Conservation (phyloP, 2,888 invertebrate genomes). For the Subacronicta megacephala region DNA sequence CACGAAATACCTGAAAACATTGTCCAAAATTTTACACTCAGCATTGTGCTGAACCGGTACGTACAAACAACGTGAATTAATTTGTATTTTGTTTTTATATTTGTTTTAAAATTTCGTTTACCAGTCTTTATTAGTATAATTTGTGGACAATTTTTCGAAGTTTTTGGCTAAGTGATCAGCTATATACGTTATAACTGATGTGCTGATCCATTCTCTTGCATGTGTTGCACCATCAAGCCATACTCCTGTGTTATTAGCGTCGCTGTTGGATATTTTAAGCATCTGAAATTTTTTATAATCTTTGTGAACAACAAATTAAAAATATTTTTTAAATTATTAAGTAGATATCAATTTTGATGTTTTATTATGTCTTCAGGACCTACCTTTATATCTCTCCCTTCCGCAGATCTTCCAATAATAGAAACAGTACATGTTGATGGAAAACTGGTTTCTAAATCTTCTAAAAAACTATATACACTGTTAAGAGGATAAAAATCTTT, state of each 20-base stretch:
- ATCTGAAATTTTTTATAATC: slow-evolving; percentile 71
- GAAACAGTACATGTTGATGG: slow-evolving; percentile 93
- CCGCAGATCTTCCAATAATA: slow-evolving; percentile 93
- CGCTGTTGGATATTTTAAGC: slow-evolving; percentile 93
- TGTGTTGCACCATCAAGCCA: slow-evolving; percentile 96
- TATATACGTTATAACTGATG: slow-evolving; percentile 93
- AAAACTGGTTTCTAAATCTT: slow-evolving; percentile 92
- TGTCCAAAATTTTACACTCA: not conserved
- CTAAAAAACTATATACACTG: slow-evolving; percentile 92
- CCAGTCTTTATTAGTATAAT: slow-evolving; percentile 95
- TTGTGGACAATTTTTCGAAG: slow-evolving; percentile 90
- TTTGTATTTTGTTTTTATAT: not conserved
- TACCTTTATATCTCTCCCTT: slow-evolving; percentile 93
- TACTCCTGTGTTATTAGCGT: slow-evolving; percentile 90
- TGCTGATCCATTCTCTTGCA: slow-evolving; percentile 97
- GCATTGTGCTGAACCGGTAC: no score
- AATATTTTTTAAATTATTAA: no score
- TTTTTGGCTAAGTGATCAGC: slow-evolving; percentile 93
- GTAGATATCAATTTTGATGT: no score
- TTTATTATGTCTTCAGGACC: slow-evolving; percentile 5
- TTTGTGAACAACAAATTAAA: no score
- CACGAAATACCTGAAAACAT: slow-evolving; percentile 90
- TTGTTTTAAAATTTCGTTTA: slow-evolving; percentile 69
- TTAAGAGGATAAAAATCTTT: slow-evolving; percentile 92
- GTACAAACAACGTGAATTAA: no score